Percentiles rank a stretch among this genome's conserved stretches.
Evolutionary conservation across 37 sponge, comb jelly and placozoan species (phyloP).

Genomic region (Eunapius fragilis): DNA sequence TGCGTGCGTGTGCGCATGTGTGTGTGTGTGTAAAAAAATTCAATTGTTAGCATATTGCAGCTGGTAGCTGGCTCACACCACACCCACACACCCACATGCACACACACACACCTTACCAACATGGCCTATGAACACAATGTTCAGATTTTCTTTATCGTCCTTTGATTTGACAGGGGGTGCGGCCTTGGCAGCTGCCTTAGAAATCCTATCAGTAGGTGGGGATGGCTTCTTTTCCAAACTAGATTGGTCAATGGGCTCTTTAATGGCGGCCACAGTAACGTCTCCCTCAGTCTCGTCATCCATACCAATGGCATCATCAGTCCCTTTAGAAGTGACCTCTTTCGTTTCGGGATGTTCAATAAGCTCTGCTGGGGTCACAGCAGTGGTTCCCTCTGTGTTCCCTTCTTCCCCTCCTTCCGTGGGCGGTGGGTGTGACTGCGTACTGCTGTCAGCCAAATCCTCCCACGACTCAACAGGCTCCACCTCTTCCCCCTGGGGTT

Average conservation of each 20-base stretch:
- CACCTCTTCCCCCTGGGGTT: not conserved
- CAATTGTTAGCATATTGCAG: too few species aligned
- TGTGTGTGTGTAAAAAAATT: too few species aligned
- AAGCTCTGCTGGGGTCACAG: not conserved
- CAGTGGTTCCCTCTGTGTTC: not conserved
- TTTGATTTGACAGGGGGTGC: constrained; percentile 30
- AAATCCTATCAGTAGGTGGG: not conserved
- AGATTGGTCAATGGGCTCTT: not conserved
- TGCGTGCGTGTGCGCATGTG: too few species aligned
- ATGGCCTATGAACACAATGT: constrained; percentile 98
- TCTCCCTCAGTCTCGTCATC: not conserved
- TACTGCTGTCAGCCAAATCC: constrained; percentile 45
- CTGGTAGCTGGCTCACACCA: too few species aligned
- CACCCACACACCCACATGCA: too few species aligned
- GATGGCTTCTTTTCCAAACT: not conserved
- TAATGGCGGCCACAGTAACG: not conserved
- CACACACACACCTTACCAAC: constrained; percentile 57
- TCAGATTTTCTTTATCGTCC: constrained; percentile 90
- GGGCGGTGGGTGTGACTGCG: not conserved
- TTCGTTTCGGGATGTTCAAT: not conserved
- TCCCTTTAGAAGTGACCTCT: not conserved
- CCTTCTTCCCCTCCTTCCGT: not conserved
- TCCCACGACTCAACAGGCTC: constrained; percentile 78
- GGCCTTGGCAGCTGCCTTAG: not conserved
- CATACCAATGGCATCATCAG: not conserved